Conservation (phyloP, 2,113 vertebrate species). For the Eleginops maclovinus region DNA sequence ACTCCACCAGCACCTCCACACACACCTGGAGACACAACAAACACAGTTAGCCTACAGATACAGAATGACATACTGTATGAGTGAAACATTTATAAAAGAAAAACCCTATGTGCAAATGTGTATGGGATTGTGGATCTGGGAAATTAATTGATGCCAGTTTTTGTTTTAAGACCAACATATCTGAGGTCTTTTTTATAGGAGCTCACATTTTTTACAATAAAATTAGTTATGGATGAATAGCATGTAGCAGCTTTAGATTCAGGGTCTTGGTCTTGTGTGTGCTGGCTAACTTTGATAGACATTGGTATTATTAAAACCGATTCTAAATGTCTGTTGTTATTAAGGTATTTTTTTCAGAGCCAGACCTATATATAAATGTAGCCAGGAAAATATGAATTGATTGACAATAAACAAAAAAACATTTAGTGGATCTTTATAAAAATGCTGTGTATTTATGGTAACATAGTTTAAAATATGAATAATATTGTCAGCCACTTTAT, state of each 20-base stretch:
- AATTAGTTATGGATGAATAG: not conserved
- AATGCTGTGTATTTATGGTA: too few relatives aligned
- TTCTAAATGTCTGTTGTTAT: not conserved
- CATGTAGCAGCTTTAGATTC: not conserved
- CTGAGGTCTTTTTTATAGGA: not conserved
- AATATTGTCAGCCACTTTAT: not conserved
- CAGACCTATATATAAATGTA: not conserved
- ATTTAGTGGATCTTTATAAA: too few relatives aligned
- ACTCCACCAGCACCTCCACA: constrained; percentile 98
- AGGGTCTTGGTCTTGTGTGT: not conserved
- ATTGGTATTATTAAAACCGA: not conserved
- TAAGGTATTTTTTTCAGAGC: not conserved
- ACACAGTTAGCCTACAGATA: constrained; percentile 23
- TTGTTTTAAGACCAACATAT: not conserved
- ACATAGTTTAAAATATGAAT: too few relatives aligned
- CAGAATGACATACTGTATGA: not conserved
- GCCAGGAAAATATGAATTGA: not conserved
- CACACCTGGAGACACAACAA: constrained; percentile 87
- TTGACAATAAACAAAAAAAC: too few relatives aligned
- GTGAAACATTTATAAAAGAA: not conserved
- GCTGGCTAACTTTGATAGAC: not conserved
- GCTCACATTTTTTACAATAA: not conserved
- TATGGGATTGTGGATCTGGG: not conserved
- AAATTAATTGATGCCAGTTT: not conserved
- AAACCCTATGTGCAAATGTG: not conserved